Conservation (phyloP, 2,113 vertebrate species). For the Saccopteryx leptura region DNA sequence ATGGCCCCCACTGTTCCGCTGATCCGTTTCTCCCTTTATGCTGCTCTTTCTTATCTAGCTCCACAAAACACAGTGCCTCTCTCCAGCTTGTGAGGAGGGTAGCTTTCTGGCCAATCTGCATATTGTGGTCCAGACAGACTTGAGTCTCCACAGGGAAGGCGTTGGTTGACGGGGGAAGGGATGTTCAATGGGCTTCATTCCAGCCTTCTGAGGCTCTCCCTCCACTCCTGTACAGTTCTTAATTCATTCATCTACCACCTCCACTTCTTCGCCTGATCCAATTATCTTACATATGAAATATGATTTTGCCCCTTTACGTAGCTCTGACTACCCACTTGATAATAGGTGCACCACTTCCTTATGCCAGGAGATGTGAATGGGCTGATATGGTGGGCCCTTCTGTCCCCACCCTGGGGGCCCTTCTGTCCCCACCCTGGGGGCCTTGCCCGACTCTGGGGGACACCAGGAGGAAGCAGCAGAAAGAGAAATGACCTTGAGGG, state of each 20-base stretch:
- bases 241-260: conserved; percentile 5
- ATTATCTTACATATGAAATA: background rate
- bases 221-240: background rate
- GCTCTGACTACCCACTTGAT: background rate
- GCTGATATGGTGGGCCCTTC: background rate
- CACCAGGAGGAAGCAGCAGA: background rate
- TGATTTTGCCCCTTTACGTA: conserved; percentile 2
- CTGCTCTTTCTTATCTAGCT: conserved; percentile 37
- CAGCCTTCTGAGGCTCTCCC: background rate
- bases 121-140: background rate
- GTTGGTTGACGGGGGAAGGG: background rate
- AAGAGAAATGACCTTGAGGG: background rate
- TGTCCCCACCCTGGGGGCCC: background rate
- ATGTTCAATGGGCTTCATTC: conserved; percentile 40
- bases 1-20: conserved; percentile 18
- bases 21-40: conserved; percentile 11
- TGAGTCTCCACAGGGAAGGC: background rate
- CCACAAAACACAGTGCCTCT: background rate
- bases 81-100: background rate
- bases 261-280: background rate
- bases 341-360: background rate
- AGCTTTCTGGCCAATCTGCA: background rate
- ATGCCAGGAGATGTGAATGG: background rate
- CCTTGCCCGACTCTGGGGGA: background rate
- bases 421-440: background rate